Percentiles rank a stretch among this genome's conserved stretches.
phyloP scores from a whole-genome alignment of 2,888 invertebrate species.

The Caenorhabditis drosophilae region DNA sequence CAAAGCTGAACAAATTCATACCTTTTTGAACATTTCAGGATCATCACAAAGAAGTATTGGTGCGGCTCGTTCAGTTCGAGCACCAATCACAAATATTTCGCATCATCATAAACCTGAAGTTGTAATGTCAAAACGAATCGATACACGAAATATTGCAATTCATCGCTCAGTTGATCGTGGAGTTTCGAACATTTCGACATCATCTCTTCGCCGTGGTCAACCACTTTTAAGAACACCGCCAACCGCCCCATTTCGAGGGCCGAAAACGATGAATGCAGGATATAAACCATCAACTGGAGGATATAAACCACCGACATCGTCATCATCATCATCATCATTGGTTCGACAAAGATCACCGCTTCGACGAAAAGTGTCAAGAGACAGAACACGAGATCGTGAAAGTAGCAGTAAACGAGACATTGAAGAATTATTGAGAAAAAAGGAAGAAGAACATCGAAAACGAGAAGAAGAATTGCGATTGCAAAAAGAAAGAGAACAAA shows the following conservation, averaged over 20 bases:
- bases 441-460: constrained; percentile 83
- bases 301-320: too few species aligned
- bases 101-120: background rate
- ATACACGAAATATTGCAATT: constrained; percentile 6
- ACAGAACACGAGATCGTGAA: constrained; percentile 48
- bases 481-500: constrained; percentile 68
- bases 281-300: too few species aligned
- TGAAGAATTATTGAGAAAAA: constrained; percentile 74
- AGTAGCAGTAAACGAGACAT: constrained; percentile 49
- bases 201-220: constrained; percentile 17
- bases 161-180: constrained; percentile 22
- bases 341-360: background rate
- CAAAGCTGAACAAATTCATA: too few species aligned
- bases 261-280: too few species aligned
- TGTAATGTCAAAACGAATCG: constrained; percentile 19
- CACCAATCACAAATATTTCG: too few species aligned
- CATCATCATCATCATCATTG: constrained; percentile 3
- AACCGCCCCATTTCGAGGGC: too few species aligned
- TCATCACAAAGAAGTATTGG: constrained; percentile 5
- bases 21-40: too few species aligned
- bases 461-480: constrained; percentile 80
- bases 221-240: background rate
- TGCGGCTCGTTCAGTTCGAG: background rate
- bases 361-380: background rate
- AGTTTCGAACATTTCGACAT: constrained; percentile 25